A percentile compares a stretch with the other conserved stretches of the same genome.
Conservation (phyloP, 64 coral and sea anemone species). For the Astreopora myriophthalma region DNA sequence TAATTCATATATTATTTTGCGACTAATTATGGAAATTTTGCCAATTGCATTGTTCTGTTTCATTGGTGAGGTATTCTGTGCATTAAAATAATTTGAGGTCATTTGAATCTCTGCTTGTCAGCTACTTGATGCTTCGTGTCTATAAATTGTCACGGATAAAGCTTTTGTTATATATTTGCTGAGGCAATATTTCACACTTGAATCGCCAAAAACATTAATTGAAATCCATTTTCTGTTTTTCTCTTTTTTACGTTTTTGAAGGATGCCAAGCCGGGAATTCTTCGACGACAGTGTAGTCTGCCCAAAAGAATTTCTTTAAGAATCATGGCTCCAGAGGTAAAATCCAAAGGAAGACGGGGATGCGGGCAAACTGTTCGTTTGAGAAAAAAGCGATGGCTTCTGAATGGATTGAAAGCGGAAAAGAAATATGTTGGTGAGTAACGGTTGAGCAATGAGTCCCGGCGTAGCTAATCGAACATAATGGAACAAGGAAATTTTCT, state of each 20-base stretch:
- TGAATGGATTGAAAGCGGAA: slow-evolving; percentile 5
- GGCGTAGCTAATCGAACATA: too few species aligned
- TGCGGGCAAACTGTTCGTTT: slow-evolving; percentile 9
- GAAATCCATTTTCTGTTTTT: background rate
- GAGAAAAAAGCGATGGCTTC: slow-evolving; percentile 20
- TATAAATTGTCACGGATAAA: too few species aligned
- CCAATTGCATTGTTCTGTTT: background rate
- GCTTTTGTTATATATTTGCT: too few species aligned
- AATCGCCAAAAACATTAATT: background rate
- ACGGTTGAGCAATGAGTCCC: background rate
- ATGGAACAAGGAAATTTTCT: too few species aligned
- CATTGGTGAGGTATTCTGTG: background rate
- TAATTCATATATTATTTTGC: background rate
- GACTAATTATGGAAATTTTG: background rate
- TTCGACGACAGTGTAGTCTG: background rate
- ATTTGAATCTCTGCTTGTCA: background rate
- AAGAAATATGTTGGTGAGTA: slow-evolving; percentile 12
- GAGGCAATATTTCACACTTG: too few species aligned
- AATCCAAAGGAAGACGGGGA: background rate
- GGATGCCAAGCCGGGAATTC: background rate
- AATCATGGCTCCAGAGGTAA: slow-evolving; percentile 15
- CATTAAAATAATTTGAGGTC: background rate
- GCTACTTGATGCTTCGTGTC: background rate
- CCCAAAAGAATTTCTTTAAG: background rate
- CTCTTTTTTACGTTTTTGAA: background rate